Evolutionary conservation across 35 echinoderm and acorn worm genomes (phyloP).

Genomic region (Diadema setosum): DNA sequence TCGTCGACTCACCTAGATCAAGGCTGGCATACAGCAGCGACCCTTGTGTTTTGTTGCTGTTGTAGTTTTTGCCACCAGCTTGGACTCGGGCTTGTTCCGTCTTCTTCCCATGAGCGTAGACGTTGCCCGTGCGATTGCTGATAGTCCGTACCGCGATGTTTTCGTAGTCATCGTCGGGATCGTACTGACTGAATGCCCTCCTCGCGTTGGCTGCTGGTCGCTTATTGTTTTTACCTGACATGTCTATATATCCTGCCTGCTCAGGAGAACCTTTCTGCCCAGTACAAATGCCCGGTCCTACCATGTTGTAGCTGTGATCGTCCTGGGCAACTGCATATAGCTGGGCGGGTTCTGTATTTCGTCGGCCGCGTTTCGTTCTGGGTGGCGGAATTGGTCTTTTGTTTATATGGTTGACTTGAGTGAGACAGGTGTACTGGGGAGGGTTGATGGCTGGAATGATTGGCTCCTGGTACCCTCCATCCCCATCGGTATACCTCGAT

Average conservation of each 20-base stretch:
- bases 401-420: neutral
- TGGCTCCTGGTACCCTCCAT: neutral
- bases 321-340: neutral
- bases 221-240: neutral
- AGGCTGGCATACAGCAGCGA: neutral
- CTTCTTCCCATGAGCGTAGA: neutral
- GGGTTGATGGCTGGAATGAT: neutral
- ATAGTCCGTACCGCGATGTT: neutral
- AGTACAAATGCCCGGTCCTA: neutral
- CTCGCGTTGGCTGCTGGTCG: neutral
- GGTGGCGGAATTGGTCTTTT: neutral
- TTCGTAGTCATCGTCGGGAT: neutral
- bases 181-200: neutral
- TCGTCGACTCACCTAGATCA: neutral
- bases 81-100: neutral
- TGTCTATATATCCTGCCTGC: neutral
- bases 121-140: neutral
- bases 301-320: neutral
- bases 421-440: neutral
- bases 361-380: neutral
- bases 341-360: neutral
- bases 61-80: neutral
- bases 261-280: neutral
- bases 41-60: neutral
- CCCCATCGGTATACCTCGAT: neutral